A percentile compares a stretch with the other conserved stretches of the same genome.
phyloP scores from a whole-genome alignment of 2,797 vertebrate species.

The Periparus ater region DNA sequence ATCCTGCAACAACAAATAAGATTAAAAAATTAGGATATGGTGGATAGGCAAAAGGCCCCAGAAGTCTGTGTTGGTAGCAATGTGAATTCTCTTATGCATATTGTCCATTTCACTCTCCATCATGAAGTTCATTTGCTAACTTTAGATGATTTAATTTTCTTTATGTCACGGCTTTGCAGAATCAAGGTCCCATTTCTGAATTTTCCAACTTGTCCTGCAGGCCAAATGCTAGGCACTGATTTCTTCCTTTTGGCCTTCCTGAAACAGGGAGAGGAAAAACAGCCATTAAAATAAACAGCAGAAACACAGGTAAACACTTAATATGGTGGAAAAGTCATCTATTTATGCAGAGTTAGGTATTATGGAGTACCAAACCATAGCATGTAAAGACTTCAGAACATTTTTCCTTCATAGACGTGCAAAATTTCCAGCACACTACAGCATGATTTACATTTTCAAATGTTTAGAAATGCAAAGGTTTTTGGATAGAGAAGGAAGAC shows the following conservation, averaged over 20 bases:
- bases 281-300: neutral
- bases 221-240: conserved; percentile 69
- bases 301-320: neutral
- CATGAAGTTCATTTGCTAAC: conserved; percentile 66
- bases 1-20: neutral
- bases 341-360: neutral
- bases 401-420: neutral
- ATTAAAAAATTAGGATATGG: neutral
- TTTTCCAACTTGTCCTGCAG: conserved; percentile 88
- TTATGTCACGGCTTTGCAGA: conserved; percentile 87
- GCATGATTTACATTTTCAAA: neutral
- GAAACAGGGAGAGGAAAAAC: neutral
- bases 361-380: neutral
- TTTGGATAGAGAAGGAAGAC: neutral
- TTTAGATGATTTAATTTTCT: conserved; percentile 86
- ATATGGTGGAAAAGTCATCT: neutral
- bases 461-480: neutral
- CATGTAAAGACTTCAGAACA: neutral
- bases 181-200: conserved; percentile 92
- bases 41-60: neutral
- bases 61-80: neutral
- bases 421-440: neutral
- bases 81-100: neutral
- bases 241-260: conserved; percentile 82
- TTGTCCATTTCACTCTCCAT: neutral